Percentiles rank a stretch among this genome's conserved stretches.
These are phyloP conservation scores for Ophioninae sp. DNA, from an alignment of 2,888 invertebrate genomes.

Conservation along the genomic window DNA sequence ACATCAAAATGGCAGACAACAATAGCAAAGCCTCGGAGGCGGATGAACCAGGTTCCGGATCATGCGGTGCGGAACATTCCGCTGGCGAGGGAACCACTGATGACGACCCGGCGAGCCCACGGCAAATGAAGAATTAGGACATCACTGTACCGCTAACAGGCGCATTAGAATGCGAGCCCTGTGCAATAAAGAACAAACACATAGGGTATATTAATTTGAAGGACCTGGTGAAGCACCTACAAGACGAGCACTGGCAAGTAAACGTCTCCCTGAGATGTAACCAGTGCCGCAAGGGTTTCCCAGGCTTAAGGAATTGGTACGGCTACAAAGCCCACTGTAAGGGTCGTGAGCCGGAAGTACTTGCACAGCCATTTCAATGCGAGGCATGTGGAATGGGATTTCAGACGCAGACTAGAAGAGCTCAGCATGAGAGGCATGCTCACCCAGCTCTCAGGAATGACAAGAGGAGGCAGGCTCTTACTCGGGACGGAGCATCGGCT, in stretches of 20 bases:
- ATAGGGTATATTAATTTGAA: neutral
- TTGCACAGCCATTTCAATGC: neutral
- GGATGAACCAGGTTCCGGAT: constrained; percentile 28
- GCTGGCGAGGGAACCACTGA: constrained; percentile 11
- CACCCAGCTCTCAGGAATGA: constrained; percentile 40
- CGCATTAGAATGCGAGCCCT: neutral
- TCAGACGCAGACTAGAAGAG: neutral
- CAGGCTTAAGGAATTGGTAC: constrained; percentile 7
- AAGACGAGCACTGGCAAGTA: constrained; percentile 13
- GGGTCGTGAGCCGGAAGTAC: neutral
- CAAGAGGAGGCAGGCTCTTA: neutral
- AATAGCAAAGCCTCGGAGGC: constrained; percentile 40
- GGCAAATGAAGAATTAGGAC: neutral
- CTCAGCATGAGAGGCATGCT: constrained; percentile 50
- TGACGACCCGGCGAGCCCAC: constrained; percentile 7
- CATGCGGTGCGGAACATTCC: constrained; percentile 34
- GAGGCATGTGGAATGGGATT: neutral
- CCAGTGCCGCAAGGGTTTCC: neutral
- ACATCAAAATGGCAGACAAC: neutral
- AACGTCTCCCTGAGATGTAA: neutral
- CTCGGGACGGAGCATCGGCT: constrained; percentile 41
- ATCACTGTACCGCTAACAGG: neutral
- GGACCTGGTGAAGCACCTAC: constrained; percentile 3
- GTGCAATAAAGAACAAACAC: neutral
- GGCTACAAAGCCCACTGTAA: neutral